Base-by-base conservation (phyloP, 2,113 vertebrate species). In the Dolichotis patagonum region DNA sequence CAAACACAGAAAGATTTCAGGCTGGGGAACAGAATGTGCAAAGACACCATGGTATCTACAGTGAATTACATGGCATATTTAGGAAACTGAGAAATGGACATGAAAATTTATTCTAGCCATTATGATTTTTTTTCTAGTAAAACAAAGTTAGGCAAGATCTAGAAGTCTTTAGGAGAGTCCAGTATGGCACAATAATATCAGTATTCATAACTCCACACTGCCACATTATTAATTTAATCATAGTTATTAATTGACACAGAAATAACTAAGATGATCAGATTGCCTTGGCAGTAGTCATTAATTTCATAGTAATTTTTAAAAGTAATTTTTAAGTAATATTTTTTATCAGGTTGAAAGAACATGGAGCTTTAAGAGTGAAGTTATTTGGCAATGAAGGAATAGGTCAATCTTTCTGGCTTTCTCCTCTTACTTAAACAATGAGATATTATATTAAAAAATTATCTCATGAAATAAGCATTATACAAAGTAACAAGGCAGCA, bases 281-380 rank as follows among this genome's bases (percentile, higher is more conserved):
- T 93, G 58, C 62, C 41, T 91, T 35, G 20, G 83, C 24, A n/a
- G n/a, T 58, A 56, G 56, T 49, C 60, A 86, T 93, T 94, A 84
- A 92, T 81, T 91, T 92, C 60, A 69, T 75, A 86, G 38, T 43
- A 28, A 71, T 58, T 91, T 54, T 26, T n/a, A 41, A 95, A 93
- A 84, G 28, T 43, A 26, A 83, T 73, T 88, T 71, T 86, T 89
- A 95, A 81, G 84, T 86, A 77, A 95, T 89, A 83, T 60, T 91
- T 46, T 93, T 52, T 32, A 62, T 92, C 4, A 43, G 60, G 24
- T 90, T 90, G 8, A 84, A 95, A 93, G 54, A 56, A 43, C 52
- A 73, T 28, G 78, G 20, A 46, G 10, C 22, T 84, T 89, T 96
- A 91, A 91, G 60, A 86, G 30, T 80, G n/a, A 75, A 69, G 28